Evolutionary conservation across 2,888 invertebrate species (phyloP).

Genomic region (Digitonthophagus gazella): DNA sequence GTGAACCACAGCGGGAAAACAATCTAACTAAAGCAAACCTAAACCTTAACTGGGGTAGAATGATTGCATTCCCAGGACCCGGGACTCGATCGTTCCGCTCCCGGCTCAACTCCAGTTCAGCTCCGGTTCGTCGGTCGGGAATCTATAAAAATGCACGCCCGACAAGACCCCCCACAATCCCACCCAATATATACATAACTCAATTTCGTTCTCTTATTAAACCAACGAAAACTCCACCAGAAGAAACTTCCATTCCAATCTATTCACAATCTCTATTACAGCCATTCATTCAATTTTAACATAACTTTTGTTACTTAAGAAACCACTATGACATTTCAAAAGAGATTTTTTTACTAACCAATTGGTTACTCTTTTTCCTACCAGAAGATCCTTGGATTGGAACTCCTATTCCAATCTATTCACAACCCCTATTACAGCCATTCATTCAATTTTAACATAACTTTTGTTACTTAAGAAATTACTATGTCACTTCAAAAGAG

Average conservation of each 20-base stretch:
- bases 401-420: no score
- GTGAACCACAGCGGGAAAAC: constrained; percentile 52
- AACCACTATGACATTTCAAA: no score
- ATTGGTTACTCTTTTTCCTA: no score
- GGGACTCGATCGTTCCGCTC: constrained; percentile 27
- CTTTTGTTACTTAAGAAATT: no score
- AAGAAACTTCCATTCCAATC: neutral
- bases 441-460: no score
- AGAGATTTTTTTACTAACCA: no score
- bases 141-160: neutral
- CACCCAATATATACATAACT: neutral
- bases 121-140: constrained; percentile 10
- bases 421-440: no score
- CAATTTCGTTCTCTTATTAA: neutral
- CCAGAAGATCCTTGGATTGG: no score
- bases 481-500: no score
- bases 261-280: no score
- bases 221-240: neutral
- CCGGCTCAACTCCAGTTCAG: neutral
- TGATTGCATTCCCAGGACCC: constrained; percentile 49
- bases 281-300: no score
- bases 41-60: constrained; percentile 55
- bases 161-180: neutral
- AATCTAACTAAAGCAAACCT: constrained; percentile 54
- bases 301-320: no score